These are phyloP conservation scores for Pipistrellus kuhlii DNA, from an alignment of 2,797 vertebrate genomes.

Conservation along the genomic window DNA sequence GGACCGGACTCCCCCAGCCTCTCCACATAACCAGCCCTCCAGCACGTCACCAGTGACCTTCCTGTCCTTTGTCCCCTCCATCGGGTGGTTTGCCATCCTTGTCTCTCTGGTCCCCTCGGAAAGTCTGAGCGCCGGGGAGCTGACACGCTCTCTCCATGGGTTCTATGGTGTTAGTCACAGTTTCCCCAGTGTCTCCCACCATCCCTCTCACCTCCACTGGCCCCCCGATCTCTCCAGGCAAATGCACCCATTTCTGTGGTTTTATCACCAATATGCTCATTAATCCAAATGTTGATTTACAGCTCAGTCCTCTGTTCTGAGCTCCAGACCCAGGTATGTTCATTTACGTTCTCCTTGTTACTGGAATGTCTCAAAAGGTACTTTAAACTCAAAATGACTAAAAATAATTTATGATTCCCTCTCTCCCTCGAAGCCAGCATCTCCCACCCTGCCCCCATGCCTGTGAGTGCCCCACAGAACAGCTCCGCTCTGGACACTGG, in stretches of 20 bases:
- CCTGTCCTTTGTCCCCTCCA: no score
- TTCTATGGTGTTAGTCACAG: not conserved
- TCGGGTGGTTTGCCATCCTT: not conserved
- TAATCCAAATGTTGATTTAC: not conserved
- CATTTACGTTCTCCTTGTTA: not conserved
- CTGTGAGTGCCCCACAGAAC: not conserved
- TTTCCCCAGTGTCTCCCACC: accelerated
- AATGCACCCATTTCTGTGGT: not conserved
- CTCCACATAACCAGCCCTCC: not conserved
- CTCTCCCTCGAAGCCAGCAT: not conserved
- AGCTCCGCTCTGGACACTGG: not conserved
- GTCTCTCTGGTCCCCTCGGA: not conserved
- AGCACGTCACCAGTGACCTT: not conserved
- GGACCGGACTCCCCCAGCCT: not conserved
- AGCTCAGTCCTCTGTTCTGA: not conserved
- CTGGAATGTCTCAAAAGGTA: not conserved
- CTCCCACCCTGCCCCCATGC: not conserved
- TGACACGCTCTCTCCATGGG: not conserved
- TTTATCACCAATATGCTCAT: not conserved
- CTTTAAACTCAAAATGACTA: not conserved
- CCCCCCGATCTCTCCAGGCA: not conserved
- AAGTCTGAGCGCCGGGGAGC: not conserved
- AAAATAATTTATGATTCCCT: not conserved
- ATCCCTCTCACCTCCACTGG: not conserved
- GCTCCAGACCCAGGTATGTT: not conserved